A percentile compares a stretch with the other conserved stretches of the same genome.
phyloP scores from a whole-genome alignment of 2,113 vertebrate species.

The Anser cygnoides region DNA sequence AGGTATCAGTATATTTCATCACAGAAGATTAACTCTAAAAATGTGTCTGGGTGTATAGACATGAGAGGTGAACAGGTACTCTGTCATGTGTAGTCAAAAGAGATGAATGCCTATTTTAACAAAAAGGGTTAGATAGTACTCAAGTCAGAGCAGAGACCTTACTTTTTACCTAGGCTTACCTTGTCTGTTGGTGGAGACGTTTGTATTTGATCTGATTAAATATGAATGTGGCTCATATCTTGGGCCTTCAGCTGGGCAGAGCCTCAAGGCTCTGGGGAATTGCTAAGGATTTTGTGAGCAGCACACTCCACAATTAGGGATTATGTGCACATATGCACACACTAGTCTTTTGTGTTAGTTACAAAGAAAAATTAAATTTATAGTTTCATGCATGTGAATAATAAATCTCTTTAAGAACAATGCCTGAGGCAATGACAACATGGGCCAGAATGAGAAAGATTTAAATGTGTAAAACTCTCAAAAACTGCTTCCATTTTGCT shows the following conservation, averaged over 20 bases:
- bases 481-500: background rate
- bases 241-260: background rate
- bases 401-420: background rate
- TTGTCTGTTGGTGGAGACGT: background rate
- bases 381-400: background rate
- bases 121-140: background rate
- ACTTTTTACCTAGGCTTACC: background rate
- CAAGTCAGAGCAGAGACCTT: background rate
- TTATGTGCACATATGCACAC: background rate
- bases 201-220: background rate
- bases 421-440: background rate
- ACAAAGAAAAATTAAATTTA: background rate
- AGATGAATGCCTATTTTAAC: background rate
- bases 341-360: background rate
- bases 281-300: background rate
- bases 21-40: background rate
- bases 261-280: background rate
- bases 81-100: background rate
- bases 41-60: background rate
- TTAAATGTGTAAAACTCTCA: background rate
- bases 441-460: background rate
- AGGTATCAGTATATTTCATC: background rate
- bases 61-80: background rate
- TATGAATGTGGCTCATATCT: background rate
- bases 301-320: background rate